Percentiles rank a stretch among this genome's conserved stretches.
phyloP scores from a whole-genome alignment of 2,888 invertebrate species.

The Terebella lapidaria region DNA sequence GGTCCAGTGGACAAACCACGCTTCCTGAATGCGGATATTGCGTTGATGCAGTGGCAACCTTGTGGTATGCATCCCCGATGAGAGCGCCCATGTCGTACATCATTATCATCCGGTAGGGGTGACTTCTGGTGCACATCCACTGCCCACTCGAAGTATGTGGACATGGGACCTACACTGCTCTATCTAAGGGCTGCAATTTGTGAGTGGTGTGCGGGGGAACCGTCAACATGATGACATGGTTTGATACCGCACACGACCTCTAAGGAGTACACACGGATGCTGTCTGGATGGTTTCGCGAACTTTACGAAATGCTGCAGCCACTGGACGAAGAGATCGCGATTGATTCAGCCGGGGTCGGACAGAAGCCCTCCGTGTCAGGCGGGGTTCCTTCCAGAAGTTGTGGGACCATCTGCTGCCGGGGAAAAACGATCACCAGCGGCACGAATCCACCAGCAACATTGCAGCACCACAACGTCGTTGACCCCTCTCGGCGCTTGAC shows the following conservation, averaged over 20 bases:
- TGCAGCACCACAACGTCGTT: background rate
- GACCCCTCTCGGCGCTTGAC: too few species aligned
- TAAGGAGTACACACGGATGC: background rate
- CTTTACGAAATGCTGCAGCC: background rate
- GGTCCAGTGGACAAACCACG: background rate
- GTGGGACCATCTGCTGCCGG: background rate
- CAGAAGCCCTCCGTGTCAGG: background rate
- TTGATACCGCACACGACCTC: too few species aligned
- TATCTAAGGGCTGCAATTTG: background rate
- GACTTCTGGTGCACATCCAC: too few species aligned
- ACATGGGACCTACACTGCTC: background rate
- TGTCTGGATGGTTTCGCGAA: background rate
- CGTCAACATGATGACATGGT: too few species aligned
- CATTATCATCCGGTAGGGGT: too few species aligned
- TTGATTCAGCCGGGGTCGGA: conserved; percentile 2
- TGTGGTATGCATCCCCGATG: background rate
- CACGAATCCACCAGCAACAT: background rate
- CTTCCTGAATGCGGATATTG: background rate
- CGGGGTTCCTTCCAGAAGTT: background rate
- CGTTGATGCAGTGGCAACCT: background rate
- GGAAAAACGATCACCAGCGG: background rate
- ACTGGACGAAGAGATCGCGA: background rate
- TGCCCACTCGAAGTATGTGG: background rate
- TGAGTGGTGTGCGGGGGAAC: too few species aligned
- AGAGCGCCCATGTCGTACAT: background rate